Percentiles rank a stretch among this genome's conserved stretches.
phyloP scores from a whole-genome alignment of 1,140 invertebrate species.

The Stegodyphus dumicola region DNA sequence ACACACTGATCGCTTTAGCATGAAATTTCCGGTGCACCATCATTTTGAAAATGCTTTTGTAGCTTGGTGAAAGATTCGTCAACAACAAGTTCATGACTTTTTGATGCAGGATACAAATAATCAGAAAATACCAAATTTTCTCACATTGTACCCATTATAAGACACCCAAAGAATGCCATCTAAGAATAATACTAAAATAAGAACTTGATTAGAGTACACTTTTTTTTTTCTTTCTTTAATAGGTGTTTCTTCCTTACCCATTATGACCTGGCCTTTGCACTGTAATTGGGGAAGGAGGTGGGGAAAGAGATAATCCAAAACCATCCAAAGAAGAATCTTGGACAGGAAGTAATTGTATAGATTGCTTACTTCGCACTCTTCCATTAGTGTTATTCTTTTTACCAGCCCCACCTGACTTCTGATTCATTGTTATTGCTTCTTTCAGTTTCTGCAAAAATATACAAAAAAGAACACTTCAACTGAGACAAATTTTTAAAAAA shows the following conservation, averaged over 20 bases:
- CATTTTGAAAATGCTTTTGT: too few relatives aligned
- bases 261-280: neutral
- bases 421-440: conserved; percentile 63
- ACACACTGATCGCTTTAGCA: too few relatives aligned
- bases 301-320: neutral
- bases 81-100: too few relatives aligned
- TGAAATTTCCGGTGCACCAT: too few relatives aligned
- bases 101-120: too few relatives aligned
- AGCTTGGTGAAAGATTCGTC: too few relatives aligned
- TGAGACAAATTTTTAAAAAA: neutral
- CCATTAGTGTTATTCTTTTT: neutral
- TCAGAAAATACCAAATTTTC: too few relatives aligned
- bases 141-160: too few relatives aligned
- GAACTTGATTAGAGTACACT: too few relatives aligned
- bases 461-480: neutral
- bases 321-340: neutral
- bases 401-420: neutral
- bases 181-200: too few relatives aligned
- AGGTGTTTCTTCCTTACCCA: neutral
- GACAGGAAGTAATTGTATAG: neutral
- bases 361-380: neutral
- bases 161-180: too few relatives aligned
- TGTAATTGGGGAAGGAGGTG: conserved; percentile 12
- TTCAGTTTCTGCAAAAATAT: conserved; percentile 69
- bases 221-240: too few relatives aligned